These are phyloP conservation scores for Metellina segmentata DNA, from an alignment of 2,888 invertebrate species.

Conservation along the genomic window DNA sequence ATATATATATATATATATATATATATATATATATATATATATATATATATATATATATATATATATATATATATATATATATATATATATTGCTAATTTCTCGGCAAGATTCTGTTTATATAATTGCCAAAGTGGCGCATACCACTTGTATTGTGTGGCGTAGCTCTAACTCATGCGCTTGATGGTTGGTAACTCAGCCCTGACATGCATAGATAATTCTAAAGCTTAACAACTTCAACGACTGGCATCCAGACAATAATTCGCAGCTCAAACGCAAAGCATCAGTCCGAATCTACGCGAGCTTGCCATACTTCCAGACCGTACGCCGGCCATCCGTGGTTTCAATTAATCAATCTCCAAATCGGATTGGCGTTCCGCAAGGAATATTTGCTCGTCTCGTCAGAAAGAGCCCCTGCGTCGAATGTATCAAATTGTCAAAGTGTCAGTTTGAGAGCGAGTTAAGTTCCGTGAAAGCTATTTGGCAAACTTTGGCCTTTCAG, in stretches of 20 bases:
- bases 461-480: constrained; percentile 37
- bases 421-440: constrained; percentile 67
- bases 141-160: no score
- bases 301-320: no score
- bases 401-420: not conserved
- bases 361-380: constrained; percentile 12
- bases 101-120: no score
- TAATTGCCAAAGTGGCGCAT: no score
- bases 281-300: no score
- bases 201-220: not conserved
- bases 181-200: not conserved
- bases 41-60: no score
- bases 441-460: constrained; percentile 41
- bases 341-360: constrained; percentile 43
- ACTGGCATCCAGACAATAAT: not conserved
- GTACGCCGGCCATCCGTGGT: not conserved
- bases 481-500: constrained; percentile 21
- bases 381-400: constrained; percentile 24
- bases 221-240: not conserved
- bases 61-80: no score
- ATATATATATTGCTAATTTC: no score
- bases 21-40: no score
- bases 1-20: no score
- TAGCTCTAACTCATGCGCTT: no score
- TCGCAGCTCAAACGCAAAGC: not conserved